A percentile compares a stretch with the other conserved stretches of the same genome.
phyloP scores from a whole-genome alignment of 1,140 invertebrate genomes.

The Ceratosolen solmsi region DNA sequence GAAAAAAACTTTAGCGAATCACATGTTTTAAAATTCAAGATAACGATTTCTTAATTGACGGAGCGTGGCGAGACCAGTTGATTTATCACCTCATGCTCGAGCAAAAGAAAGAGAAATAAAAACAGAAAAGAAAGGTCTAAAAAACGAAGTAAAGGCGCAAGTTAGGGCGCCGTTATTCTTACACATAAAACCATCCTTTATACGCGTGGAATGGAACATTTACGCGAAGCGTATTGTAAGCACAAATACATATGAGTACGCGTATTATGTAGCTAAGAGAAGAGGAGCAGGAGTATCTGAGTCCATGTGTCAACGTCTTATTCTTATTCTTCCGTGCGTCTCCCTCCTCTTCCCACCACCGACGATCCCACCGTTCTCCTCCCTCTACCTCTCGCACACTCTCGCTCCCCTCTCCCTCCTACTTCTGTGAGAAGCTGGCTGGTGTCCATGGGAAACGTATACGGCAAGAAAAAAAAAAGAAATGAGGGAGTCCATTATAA shows the following conservation, averaged over 20 bases:
- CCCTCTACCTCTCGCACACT: not conserved
- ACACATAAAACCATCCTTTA: conserved; percentile 23
- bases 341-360: not conserved
- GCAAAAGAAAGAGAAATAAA: conserved; percentile 6
- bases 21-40: conserved; percentile 16
- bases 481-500: conserved; percentile 60
- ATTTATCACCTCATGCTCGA: not conserved
- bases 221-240: conserved; percentile 8
- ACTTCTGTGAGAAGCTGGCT: conserved; percentile 24
- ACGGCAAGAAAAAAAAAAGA: conserved; percentile 36
- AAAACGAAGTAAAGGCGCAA: not conserved
- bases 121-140: not conserved
- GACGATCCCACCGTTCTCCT: not conserved
- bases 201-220: not conserved
- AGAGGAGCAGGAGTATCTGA: conserved; percentile 18
- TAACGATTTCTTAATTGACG: conserved; percentile 30
- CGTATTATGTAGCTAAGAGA: not conserved
- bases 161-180: conserved; percentile 15
- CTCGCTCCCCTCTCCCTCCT: not conserved
- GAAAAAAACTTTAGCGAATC: not conserved
- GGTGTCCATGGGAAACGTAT: conserved; percentile 56
- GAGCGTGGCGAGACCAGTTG: not conserved
- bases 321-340: conserved; percentile 65
- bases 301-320: conserved; percentile 70
- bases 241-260: not conserved